Conservation (phyloP, 2,797 vertebrate genomes). For the Anniella stebbinsi region DNA sequence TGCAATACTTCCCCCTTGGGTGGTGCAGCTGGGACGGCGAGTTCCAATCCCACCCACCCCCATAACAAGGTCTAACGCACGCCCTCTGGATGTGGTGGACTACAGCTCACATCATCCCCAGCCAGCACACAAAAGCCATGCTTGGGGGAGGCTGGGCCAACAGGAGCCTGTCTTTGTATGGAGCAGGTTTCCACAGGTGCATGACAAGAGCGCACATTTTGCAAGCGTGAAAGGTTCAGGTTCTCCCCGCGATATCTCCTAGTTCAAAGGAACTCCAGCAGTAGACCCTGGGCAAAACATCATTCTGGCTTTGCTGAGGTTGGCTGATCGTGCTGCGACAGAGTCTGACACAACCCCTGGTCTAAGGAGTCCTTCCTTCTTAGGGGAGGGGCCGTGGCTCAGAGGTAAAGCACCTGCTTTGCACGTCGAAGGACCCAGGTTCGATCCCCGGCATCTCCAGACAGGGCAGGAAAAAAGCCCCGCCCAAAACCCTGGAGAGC, state of each 20-base stretch:
- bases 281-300: not conserved
- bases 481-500: too few species aligned
- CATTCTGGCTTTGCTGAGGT: not conserved
- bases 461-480: too few species aligned
- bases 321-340: not conserved
- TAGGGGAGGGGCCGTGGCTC: too few species aligned
- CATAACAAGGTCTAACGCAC: not conserved
- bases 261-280: not conserved
- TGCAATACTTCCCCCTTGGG: too few species aligned
- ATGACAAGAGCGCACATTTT: not conserved
- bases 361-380: not conserved
- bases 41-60: not conserved
- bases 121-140: not conserved
- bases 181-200: not conserved
- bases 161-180: not conserved
- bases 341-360: not conserved
- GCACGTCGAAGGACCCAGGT: too few species aligned
- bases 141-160: not conserved
- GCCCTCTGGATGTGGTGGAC: too few species aligned
- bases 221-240: not conserved
- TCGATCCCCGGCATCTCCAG: too few species aligned
- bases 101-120: not conserved
- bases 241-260: too few species aligned
- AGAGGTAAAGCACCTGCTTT: too few species aligned
- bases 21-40: not conserved